Evolutionary conservation across 2,888 invertebrate species (phyloP).

Genomic region (Drosophila kuntzei): DNA sequence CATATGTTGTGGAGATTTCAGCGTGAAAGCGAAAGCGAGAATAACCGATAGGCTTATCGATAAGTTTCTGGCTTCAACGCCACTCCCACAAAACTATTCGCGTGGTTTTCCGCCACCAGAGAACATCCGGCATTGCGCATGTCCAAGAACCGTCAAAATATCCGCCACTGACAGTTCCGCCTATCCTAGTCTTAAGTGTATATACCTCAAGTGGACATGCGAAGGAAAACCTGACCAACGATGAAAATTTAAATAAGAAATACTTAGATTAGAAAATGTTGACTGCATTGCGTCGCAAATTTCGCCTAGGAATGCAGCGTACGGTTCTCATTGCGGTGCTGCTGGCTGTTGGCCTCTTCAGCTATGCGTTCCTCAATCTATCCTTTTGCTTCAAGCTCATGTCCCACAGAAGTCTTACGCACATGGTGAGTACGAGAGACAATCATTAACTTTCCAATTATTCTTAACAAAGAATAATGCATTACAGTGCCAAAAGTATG

Average conservation of each 20-base stretch:
- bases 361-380: conserved; percentile 83
- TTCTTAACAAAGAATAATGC: not conserved
- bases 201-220: conserved; percentile 35
- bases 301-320: conserved; percentile 82
- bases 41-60: conserved; percentile 16
- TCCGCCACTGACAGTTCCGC: conserved; percentile 33
- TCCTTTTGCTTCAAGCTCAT: conserved; percentile 84
- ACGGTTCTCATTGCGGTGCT: conserved; percentile 77
- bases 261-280: conserved; percentile 71
- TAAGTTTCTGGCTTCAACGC: conserved; percentile 27
- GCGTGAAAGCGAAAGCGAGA: not conserved
- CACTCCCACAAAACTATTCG: conserved; percentile 33
- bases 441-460: not conserved
- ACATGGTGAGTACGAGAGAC: conserved; percentile 79
- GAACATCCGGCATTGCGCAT: conserved; percentile 51
- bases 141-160: conserved; percentile 37
- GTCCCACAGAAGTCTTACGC: conserved; percentile 82
- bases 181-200: conserved; percentile 24
- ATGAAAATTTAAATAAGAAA: conserved; percentile 40
- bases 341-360: conserved; percentile 76
- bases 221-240: conserved; percentile 22
- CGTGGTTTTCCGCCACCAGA: conserved; percentile 10
- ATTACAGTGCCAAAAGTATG: conserved; percentile 81
- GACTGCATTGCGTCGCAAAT: conserved; percentile 81
- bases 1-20: not conserved